These are phyloP conservation scores for Sthenelais limicola DNA, from an alignment of 2,888 invertebrate species.

Conservation along the genomic window DNA sequence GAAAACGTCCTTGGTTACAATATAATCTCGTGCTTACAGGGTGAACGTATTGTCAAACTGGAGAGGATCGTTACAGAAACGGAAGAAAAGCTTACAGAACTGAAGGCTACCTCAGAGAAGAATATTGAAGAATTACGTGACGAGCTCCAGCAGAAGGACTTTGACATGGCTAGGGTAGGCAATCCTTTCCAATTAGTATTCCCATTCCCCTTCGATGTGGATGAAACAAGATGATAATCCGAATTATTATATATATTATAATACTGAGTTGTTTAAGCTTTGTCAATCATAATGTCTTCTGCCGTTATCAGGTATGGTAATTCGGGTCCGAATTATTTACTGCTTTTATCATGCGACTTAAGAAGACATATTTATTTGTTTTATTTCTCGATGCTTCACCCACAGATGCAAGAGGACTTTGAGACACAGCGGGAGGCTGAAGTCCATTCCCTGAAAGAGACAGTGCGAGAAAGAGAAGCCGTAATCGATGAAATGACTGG, in stretches of 20 bases:
- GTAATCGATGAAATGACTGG: conserved; percentile 57
- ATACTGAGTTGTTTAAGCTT: no score
- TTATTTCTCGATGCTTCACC: no score
- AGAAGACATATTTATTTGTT: no score
- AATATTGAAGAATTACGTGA: conserved; percentile 25
- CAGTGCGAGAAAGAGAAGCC: conserved; percentile 57
- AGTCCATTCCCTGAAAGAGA: conserved; percentile 49
- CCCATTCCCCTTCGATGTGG: no score
- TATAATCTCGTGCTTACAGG: background rate
- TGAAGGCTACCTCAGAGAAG: background rate
- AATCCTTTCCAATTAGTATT: no score
- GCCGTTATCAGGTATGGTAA: no score
- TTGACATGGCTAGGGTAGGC: conserved; percentile 29
- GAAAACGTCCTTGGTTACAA: no score
- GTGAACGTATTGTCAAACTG: background rate
- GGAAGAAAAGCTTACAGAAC: conserved; percentile 5
- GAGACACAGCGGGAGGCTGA: conserved; percentile 47
- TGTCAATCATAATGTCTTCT: no score
- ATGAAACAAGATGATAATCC: no score
- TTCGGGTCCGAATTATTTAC: no score
- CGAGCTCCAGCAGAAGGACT: conserved; percentile 42
- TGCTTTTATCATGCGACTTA: no score
- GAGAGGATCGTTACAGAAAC: background rate
- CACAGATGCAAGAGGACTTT: conserved; percentile 30
- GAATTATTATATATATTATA: no score